Evolutionary conservation across 2,113 vertebrate genomes (phyloP).

Genomic region (Serilophus lunatus): DNA sequence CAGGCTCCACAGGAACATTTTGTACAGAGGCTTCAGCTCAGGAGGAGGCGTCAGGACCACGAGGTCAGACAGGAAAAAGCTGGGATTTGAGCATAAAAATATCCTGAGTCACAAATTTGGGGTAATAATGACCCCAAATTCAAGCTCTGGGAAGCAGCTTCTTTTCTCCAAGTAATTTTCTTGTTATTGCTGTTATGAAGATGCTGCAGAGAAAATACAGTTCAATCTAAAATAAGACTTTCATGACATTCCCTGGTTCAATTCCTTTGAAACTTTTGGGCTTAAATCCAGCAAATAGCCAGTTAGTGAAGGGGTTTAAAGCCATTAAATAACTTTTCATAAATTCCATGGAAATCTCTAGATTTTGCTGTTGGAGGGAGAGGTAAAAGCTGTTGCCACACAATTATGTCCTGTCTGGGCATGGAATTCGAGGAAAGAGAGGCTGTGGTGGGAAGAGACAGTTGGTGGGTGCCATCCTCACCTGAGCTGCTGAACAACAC

Average conservation of each 20-base stretch:
- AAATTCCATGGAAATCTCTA: not conserved
- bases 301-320: not conserved
- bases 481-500: too few species aligned
- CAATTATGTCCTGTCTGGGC: too few species aligned
- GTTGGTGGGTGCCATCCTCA: too few species aligned
- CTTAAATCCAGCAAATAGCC: not conserved
- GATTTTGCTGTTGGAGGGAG: not conserved
- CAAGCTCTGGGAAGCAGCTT: not conserved
- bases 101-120: not conserved
- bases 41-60: fast-evolving
- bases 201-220: not conserved
- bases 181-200: not conserved
- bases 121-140: not conserved
- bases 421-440: too few species aligned
- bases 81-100: not conserved
- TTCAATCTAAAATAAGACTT: not conserved
- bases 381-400: not conserved
- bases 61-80: not conserved
- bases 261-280: not conserved
- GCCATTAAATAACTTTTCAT: not conserved
- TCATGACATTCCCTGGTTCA: not conserved
- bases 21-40: not conserved
- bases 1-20: too few species aligned
- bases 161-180: not conserved
- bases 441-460: too few species aligned